Evolutionary conservation across 2,113 vertebrate genomes (phyloP), one percentile per base, ranked within the genome.

Genomic region (Mus pahari): DNA sequence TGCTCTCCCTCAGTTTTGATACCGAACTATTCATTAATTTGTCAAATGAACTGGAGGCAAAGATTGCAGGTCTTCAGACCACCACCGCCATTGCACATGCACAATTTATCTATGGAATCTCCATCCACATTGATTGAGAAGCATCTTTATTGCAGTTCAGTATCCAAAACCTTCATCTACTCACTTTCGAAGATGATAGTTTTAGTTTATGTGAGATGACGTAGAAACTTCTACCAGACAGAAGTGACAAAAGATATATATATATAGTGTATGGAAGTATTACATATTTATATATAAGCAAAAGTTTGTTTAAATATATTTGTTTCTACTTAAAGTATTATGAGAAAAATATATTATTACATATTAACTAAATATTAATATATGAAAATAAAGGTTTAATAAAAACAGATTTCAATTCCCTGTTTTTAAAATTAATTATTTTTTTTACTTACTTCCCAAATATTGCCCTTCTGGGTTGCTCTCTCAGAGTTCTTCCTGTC

Each of bases 381-480:
- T 10, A 53, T 79, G 53, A 53, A 36, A 31, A 33, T 36, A 17
- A 81, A 55, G 2, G 4, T 55, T 53, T 55, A 81, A 55, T n/a
- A 55, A 0, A 55, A 55, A 10, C 19, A 55, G 55, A 81, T 12
- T 33, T 39, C 64, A 66, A 31, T 31, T 66, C 11, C 11, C 28
- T 31, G 64, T 66, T 66, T 64, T 64, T 26, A 64, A 64, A 64
- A 31, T 64, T 10, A 66, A 31, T 31, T 5, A 13, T 66, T 31
- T 31, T 31, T 13, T 31, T 11, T 12, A 28, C 31, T 66, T 66
- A 66, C 11, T 31, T 66, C 64, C 64, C 26, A 64, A 66, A 13
- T 66, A 26, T 31, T 66, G 3, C 9, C 4, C 3, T 12, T 66
- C 64, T 3, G 2, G 64, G 10, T 31, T 3, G 0, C 28, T 3